Conservation (phyloP, 2,797 vertebrate species). For the Thunnus albacares region DNA sequence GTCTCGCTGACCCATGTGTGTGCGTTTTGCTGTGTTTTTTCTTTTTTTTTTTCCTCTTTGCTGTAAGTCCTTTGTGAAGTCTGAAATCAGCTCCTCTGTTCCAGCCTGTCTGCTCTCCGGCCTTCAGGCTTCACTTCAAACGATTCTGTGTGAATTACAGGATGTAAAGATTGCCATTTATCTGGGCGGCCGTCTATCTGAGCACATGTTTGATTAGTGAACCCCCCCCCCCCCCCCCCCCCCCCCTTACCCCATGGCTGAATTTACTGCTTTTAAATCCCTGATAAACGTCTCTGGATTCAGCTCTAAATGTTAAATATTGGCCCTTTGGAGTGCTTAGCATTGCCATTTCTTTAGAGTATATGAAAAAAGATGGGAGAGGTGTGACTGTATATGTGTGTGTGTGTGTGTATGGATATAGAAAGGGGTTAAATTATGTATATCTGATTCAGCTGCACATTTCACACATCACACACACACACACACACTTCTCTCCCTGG, state of each 20-base stretch:
- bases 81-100: slow-evolving; percentile 51
- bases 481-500: slow-evolving; percentile 47
- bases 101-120: slow-evolving; percentile 35
- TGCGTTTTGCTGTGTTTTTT: slow-evolving; percentile 28
- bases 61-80: slow-evolving; percentile 40
- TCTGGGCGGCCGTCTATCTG: slow-evolving; percentile 32
- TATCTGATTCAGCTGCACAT: slow-evolving; percentile 58
- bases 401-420: slow-evolving; percentile 17
- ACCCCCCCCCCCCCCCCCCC: neutral
- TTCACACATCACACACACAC: slow-evolving; percentile 23
- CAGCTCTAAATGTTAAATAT: slow-evolving; percentile 57
- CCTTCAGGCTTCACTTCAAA: slow-evolving; percentile 63
- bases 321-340: slow-evolving; percentile 25
- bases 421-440: slow-evolving; percentile 63
- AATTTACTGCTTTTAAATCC: slow-evolving; percentile 57
- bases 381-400: slow-evolving; percentile 10
- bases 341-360: slow-evolving; percentile 29
- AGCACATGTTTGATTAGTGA: slow-evolving; percentile 66
- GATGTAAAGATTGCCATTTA: slow-evolving; percentile 58
- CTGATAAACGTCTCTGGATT: slow-evolving; percentile 52
- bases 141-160: slow-evolving; percentile 53
- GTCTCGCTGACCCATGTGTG: too few relatives aligned
- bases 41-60: neutral
- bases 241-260: neutral
- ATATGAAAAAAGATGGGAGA: slow-evolving; percentile 16